Evolutionary conservation across 1,140 invertebrate species (phyloP).

Genomic region (Drusus annulatus): DNA sequence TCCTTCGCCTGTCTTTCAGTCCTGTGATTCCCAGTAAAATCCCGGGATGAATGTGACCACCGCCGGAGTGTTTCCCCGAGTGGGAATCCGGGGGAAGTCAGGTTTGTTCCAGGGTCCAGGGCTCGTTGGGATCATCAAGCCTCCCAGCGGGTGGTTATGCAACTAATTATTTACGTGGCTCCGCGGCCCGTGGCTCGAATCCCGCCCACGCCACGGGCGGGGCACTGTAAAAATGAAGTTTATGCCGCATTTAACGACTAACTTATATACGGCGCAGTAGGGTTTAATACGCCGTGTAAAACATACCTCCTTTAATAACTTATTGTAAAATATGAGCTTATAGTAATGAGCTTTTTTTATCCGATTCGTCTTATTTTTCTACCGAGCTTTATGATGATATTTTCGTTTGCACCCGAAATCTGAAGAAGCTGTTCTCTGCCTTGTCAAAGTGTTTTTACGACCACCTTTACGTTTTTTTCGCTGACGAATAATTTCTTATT

Average conservation of each 20-base stretch:
- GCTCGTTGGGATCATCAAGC: constrained; percentile 44
- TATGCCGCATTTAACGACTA: constrained; percentile 33
- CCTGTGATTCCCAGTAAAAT: no score
- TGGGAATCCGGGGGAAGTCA: constrained; percentile 5
- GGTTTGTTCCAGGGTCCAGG: constrained; percentile 5
- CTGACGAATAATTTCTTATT: no score
- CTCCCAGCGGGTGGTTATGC: constrained; percentile 30
- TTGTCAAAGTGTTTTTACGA: no score
- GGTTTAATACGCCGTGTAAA: constrained; percentile 16
- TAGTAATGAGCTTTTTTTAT: no score
- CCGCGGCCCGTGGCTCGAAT: constrained; percentile 18
- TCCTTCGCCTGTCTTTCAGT: no score
- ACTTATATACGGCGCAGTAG: constrained; percentile 5
- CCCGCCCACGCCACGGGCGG: constrained; percentile 40
- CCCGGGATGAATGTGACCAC: constrained; percentile 3
- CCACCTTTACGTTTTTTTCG: no score
- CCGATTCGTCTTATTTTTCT: no score
- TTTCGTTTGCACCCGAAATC: no score
- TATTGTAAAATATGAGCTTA: no score
- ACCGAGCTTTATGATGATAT: no score
- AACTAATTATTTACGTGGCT: constrained; percentile 47
- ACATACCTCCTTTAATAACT: background rate
- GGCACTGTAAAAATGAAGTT: constrained; percentile 26
- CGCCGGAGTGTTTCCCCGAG: background rate
- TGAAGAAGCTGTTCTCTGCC: no score